Conservation (phyloP, 2,888 invertebrate genomes). For the Drosophila mimica region DNA sequence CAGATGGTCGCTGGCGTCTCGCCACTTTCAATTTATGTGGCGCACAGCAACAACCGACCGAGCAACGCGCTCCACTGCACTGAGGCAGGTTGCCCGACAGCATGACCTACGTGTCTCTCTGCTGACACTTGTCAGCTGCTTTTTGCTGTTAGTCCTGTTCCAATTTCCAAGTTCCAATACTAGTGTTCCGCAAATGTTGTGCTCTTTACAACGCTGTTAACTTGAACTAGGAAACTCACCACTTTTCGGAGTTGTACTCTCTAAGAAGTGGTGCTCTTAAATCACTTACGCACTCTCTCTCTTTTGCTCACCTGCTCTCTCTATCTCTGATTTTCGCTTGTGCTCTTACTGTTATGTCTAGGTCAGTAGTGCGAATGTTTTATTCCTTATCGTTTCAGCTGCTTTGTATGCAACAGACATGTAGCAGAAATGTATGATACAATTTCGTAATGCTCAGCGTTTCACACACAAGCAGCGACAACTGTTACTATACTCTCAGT, state of each 20-base stretch:
- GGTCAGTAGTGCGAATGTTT: slow-evolving; percentile 80
- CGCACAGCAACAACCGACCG: slow-evolving; percentile 44
- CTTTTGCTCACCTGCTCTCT: slow-evolving; percentile 13
- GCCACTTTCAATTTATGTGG: slow-evolving; percentile 41
- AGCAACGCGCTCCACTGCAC: slow-evolving; percentile 27
- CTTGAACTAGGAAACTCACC: slow-evolving; percentile 56
- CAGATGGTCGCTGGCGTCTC: slow-evolving; percentile 49
- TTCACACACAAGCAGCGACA: slow-evolving; percentile 29
- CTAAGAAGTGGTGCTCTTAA: slow-evolving; percentile 53
- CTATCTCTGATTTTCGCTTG: slow-evolving; percentile 6
- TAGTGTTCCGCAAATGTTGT: slow-evolving; percentile 14
- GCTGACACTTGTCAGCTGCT: slow-evolving; percentile 4
- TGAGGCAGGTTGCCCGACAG: slow-evolving; percentile 53
- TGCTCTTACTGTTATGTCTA: slow-evolving; percentile 56
- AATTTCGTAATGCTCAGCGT: slow-evolving; percentile 46
- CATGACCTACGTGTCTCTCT: slow-evolving; percentile 44
- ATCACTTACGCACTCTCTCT: not conserved
- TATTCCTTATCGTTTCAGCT: slow-evolving; percentile 39
- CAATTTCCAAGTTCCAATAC: slow-evolving; percentile 47
- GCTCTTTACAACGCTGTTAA: slow-evolving; percentile 68
- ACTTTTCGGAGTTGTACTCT: slow-evolving; percentile 76
- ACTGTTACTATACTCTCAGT: slow-evolving; percentile 67
- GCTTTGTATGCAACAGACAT: slow-evolving; percentile 50
- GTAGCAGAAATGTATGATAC: slow-evolving; percentile 57
- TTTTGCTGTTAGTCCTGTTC: slow-evolving; percentile 32